These are phyloP conservation scores for Onthophagus sagittarius DNA, from an alignment of 2,888 invertebrate genomes.

Conservation along the genomic window DNA sequence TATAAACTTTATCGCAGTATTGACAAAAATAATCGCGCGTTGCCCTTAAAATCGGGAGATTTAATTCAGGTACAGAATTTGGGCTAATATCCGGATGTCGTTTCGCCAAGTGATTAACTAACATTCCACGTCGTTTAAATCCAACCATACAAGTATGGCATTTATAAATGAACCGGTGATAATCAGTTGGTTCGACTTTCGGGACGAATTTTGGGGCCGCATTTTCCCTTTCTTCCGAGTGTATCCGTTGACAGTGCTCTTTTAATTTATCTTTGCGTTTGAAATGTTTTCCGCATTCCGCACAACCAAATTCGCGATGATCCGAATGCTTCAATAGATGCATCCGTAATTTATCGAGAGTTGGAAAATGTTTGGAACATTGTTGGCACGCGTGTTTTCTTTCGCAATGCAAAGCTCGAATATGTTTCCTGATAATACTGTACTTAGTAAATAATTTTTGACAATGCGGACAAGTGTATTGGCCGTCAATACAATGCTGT, in stretches of 20 bases:
- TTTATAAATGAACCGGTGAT: conserved; percentile 70
- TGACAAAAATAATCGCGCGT: conserved; percentile 80
- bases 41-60: conserved; percentile 72
- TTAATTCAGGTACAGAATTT: conserved; percentile 67
- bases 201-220: conserved; percentile 50
- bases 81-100: conserved; percentile 64
- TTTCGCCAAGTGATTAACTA: conserved; percentile 81
- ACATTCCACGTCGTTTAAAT: conserved; percentile 73
- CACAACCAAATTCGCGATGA: conserved; percentile 67
- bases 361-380: conserved; percentile 67
- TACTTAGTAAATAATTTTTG: conserved; percentile 65
- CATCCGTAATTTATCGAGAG: conserved; percentile 66
- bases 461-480: conserved; percentile 68
- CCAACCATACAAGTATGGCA: conserved; percentile 72
- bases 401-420: conserved; percentile 66
- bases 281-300: conserved; percentile 72
- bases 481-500: conserved; percentile 60
- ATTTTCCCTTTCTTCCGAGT: conserved; percentile 49
- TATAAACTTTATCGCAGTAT: conserved; percentile 78
- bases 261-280: conserved; percentile 72
- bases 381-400: conserved; percentile 63
- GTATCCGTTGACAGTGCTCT: conserved; percentile 68
- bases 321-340: conserved; percentile 67
- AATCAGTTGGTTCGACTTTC: conserved; percentile 60
- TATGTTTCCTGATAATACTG: conserved; percentile 67